Percentiles rank a stretch among this genome's conserved stretches.
Conservation (phyloP, 1,140 invertebrate species). For the Halotydeus destructor region DNA sequence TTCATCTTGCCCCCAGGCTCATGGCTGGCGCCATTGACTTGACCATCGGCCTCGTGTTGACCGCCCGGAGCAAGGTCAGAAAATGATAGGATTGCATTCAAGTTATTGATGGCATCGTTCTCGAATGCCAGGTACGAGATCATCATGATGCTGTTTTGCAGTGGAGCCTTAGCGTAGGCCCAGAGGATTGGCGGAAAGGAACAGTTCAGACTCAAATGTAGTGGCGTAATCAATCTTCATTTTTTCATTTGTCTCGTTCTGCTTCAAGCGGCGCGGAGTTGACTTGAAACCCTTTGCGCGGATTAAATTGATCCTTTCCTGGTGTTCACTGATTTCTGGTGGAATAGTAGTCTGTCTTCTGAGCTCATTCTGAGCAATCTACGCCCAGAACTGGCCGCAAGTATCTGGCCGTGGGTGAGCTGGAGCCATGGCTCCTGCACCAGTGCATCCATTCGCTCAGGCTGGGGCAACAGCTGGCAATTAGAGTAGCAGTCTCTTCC, state of each 20-base stretch:
- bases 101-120: slow-evolving; percentile 48
- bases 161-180: slow-evolving; percentile 57
- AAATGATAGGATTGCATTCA: slow-evolving; percentile 41
- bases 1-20: too few relatives aligned
- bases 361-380: slow-evolving; percentile 16
- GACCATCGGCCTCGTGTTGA: too few relatives aligned
- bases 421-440: neutral
- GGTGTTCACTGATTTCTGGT: slow-evolving; percentile 43
- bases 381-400: neutral
- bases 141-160: slow-evolving; percentile 57
- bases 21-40: too few relatives aligned
- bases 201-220: slow-evolving; percentile 44
- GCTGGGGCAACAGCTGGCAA: slow-evolving; percentile 51
- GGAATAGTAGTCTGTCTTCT: slow-evolving; percentile 54
- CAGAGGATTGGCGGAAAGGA: slow-evolving; percentile 70
- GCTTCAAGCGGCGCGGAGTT: slow-evolving; percentile 51
- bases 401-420: neutral
- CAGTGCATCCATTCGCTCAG: slow-evolving; percentile 7
- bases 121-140: slow-evolving; percentile 62
- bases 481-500: slow-evolving; percentile 66
- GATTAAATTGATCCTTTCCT: slow-evolving; percentile 57
- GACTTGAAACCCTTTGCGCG: slow-evolving; percentile 56
- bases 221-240: slow-evolving; percentile 21
- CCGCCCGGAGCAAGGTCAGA: slow-evolving; percentile 41
- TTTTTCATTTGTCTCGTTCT: slow-evolving; percentile 66